These are phyloP conservation scores for Germaria angustata DNA, from an alignment of 2,888 invertebrate species.

Conservation along the genomic window DNA sequence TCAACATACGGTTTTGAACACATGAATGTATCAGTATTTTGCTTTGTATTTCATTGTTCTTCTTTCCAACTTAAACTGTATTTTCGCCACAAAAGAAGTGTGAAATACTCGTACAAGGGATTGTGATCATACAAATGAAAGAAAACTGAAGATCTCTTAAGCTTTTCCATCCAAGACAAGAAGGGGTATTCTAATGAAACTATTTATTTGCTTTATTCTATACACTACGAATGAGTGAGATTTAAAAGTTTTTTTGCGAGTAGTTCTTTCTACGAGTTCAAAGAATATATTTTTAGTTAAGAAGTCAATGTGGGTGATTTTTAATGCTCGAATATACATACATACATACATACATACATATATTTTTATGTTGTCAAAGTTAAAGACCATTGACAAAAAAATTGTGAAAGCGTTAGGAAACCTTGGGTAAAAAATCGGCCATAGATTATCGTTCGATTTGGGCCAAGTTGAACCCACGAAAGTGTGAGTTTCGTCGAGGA, in stretches of 20 bases:
- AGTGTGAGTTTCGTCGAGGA: no score
- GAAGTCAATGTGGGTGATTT: no score
- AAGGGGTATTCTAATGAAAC: neutral
- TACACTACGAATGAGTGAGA: conserved; percentile 10
- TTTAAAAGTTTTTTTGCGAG: neutral
- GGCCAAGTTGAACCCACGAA: no score
- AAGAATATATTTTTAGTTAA: no score
- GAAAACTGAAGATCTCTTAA: conserved; percentile 31
- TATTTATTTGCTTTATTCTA: conserved; percentile 36
- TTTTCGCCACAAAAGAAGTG: conserved; percentile 17
- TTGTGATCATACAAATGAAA: conserved; percentile 1
- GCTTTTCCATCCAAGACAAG: conserved; percentile 11
- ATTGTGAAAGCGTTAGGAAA: no score
- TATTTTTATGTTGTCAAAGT: no score
- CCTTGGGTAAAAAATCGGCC: no score
- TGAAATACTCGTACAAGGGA: conserved; percentile 4
- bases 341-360: no score
- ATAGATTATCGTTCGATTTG: no score
- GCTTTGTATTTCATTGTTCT: conserved; percentile 1
- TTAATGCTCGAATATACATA: no score
- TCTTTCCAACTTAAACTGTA: neutral
- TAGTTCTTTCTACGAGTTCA: no score
- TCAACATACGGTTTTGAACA: neutral
- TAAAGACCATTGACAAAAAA: no score
- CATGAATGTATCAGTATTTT: neutral